Evolutionary conservation across 2,113 vertebrate species (phyloP).

Genomic region (Gopherus evgoodei): DNA sequence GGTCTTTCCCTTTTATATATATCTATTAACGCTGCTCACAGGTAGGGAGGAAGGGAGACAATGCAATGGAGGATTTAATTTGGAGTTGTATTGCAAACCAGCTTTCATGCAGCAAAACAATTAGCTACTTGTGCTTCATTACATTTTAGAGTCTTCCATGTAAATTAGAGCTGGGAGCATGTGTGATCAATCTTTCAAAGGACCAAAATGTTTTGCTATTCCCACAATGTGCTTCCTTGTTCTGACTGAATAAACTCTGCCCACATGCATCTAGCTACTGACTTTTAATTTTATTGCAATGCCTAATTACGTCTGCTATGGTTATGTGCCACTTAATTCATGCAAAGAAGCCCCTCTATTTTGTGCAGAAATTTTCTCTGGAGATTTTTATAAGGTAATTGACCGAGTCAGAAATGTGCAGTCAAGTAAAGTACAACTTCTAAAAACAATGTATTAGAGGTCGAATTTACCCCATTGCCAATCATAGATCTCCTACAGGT

Average conservation of each 20-base stretch:
- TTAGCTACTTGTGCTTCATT: slow-evolving; percentile 18
- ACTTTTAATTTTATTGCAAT: slow-evolving; percentile 44
- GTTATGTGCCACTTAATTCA: slow-evolving; percentile 29
- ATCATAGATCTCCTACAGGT: background rate
- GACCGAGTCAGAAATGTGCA: slow-evolving; percentile 4
- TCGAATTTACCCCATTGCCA: background rate
- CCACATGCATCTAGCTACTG: background rate
- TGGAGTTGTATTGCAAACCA: slow-evolving; percentile 36
- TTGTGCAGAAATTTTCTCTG: slow-evolving; percentile 14
- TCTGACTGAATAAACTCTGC: slow-evolving; percentile 23
- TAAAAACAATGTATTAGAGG: background rate
- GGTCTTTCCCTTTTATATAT: background rate
- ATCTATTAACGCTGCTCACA: slow-evolving; percentile 16
- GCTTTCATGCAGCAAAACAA: slow-evolving; percentile 17
- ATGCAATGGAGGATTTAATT: slow-evolving; percentile 32
- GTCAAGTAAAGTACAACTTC: background rate
- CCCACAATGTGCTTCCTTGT: slow-evolving; percentile 11
- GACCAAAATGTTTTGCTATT: slow-evolving; percentile 40
- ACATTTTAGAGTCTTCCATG: slow-evolving; percentile 13
- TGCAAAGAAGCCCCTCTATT: background rate
- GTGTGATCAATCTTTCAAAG: background rate
- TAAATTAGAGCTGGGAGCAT: slow-evolving; percentile 31
- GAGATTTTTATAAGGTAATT: slow-evolving; percentile 34
- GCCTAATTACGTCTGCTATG: slow-evolving; percentile 9
- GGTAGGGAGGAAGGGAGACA: background rate